These are phyloP conservation scores for Ptyas mucosa DNA, from an alignment of 2,113 vertebrate species.

Conservation along the genomic window DNA sequence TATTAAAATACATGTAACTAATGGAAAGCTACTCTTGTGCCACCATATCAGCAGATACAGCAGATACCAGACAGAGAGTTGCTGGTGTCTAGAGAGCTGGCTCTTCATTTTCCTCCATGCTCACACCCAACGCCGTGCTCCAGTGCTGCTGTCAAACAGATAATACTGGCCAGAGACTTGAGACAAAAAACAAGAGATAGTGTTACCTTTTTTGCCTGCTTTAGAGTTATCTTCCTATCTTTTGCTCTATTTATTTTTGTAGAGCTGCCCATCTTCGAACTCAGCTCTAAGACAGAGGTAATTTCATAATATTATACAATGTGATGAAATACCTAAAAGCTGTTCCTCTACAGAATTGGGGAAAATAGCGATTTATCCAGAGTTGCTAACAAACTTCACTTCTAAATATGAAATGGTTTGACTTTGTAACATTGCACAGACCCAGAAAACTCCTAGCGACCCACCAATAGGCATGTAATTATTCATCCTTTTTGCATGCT, in stretches of 20 bases:
- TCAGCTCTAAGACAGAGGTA: background rate
- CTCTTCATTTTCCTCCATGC: background rate
- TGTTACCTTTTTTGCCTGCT: background rate
- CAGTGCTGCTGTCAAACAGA: slow-evolving; percentile 47
- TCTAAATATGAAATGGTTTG: background rate
- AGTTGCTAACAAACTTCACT: background rate
- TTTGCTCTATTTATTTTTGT: background rate
- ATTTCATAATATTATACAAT: background rate
- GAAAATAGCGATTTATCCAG: background rate
- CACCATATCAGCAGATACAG: background rate
- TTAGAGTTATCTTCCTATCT: no score
- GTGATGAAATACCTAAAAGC: background rate
- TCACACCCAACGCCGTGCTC: slow-evolving; percentile 59
- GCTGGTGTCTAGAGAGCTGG: background rate
- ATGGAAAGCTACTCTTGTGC: background rate
- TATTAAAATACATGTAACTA: background rate
- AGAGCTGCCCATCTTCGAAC: background rate
- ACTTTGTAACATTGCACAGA: background rate
- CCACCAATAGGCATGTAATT: background rate
- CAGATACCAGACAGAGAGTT: background rate
- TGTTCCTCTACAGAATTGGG: background rate
- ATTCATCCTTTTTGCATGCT: background rate
- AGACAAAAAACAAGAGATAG: background rate
- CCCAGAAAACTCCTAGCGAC: background rate
- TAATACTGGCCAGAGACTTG: slow-evolving; percentile 56